Base-by-base conservation (phyloP, 2,797 vertebrate genomes). In the Gallinago nigripennis region DNA sequence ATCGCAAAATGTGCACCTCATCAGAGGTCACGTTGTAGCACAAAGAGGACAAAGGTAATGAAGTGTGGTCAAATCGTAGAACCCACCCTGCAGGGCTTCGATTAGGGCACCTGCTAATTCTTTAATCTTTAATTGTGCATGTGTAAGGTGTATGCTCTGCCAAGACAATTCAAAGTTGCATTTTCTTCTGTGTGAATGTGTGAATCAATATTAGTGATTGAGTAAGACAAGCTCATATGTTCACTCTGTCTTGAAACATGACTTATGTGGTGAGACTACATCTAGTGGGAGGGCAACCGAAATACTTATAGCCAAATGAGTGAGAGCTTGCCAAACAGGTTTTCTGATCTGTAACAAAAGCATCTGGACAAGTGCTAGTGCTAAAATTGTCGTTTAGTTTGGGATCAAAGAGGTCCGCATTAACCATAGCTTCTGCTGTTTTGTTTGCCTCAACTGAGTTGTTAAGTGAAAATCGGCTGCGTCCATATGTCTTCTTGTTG, bases 141-240 rank as follows among this genome's bases (percentile, higher is more conserved):
- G 82, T 93, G 76, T 90, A 96, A 95, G 94, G 84, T 82, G 82
- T 24, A 43, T 61, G 89, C 58, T 73, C 76, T 97, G 88, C 83
- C 92, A 94, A 96, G 50, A 77, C 56, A 94, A 89, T 90, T 96
- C 92, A 79, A 94, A 97, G 69, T 96, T 97, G 95, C 51, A 91
- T 96, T 97, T 97, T 96, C 66, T 83, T 86, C 51, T 66, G 54
- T 86, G 46, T 41, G 68, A 95, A 93, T 63, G 70, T 91, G 48
- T 61, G 70, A 96, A 96, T 97, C 92, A 95, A 94, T 95, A 97
- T 95, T 91, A 97, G 93, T 96, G 93, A 97, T 87, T 95, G 88
- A 96, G 86, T 96, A 92, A 94, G 94, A 96, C 94, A 96, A 94
- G 83, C 92, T 97, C 88, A 95, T 95, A 94, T 97, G 92, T 97